Conservation (phyloP, 1,140 invertebrate genomes). For the Heterodera schachtii region DNA sequence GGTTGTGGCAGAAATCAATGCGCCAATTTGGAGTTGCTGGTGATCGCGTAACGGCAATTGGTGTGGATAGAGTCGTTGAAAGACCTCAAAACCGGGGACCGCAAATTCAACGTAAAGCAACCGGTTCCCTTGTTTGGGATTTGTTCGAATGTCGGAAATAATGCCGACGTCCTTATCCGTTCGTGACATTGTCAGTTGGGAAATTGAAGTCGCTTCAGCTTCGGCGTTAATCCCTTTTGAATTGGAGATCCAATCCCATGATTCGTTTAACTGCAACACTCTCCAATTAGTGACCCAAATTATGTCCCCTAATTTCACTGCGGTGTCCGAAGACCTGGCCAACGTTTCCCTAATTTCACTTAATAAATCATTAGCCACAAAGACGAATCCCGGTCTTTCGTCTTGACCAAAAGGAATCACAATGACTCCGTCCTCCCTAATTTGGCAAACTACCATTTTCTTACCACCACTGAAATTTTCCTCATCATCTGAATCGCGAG, state of each 20-base stretch:
- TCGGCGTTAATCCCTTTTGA: neutral
- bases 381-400: too few relatives aligned
- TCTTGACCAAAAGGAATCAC: neutral
- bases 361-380: too few relatives aligned
- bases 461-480: neutral
- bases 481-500: neutral
- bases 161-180: neutral
- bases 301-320: neutral
- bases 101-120: neutral
- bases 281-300: neutral
- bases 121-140: neutral
- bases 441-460: neutral
- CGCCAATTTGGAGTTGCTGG: neutral
- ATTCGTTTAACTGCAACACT: neutral
- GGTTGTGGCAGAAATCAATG: neutral
- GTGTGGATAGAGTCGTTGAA: neutral
- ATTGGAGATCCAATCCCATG: neutral
- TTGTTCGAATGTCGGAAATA: neutral
- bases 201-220: neutral
- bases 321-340: too few relatives aligned
- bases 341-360: too few relatives aligned
- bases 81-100: neutral
- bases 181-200: neutral
- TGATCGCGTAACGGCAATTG: neutral
- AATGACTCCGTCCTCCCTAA: neutral